Evolutionary conservation across 2,888 invertebrate genomes (phyloP), one percentile per base, ranked within the genome.

Genomic region (Vannuccia rotundouncinata): DNA sequence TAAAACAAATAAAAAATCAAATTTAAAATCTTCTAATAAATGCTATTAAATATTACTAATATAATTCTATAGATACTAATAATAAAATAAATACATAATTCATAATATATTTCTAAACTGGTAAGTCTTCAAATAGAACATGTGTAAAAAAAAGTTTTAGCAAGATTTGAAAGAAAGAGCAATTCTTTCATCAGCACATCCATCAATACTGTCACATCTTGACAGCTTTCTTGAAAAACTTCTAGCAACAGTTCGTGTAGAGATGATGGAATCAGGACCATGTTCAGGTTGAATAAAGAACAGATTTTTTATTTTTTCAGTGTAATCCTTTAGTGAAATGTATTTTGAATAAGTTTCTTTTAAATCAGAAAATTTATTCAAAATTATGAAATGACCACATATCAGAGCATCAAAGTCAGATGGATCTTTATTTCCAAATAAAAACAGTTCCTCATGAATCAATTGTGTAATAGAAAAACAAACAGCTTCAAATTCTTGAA

Each of bases 331-430:
- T 66, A 66, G 2, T 66, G 5, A 17, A 22, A 27, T 17, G 25
- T 66, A 66, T 66, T 66, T 66, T 66, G 66, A 5, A 66, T 66
- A 66, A n/a, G 66, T 5, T 66, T 66, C 66, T 27, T 66, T 66
- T 66, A 66, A 66, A 66, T 66, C 66, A 66, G 66, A n/a, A 66
- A 66, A 66, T 22, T 66, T 66, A 5, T 22, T 22, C 2, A 66
- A 22, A 66, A 66, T 66, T 5, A 66, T 22, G 25, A 66, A 66
- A 22, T 66, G 66, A 22, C 66, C 66, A 66, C 66, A 66, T 66
- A 66, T 66, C 66, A 66, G 25, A 2, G 66, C 66, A 5, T 66
- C 66, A 13, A 66, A 5, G 13, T 66, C 66, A n/a, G 66, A 66
- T 13, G 5, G 66, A 5, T 66, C 25, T 5, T 66, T 2, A 22